Base-by-base conservation (phyloP, 2,113 vertebrate species). In the Myiozetetes cayanensis region DNA sequence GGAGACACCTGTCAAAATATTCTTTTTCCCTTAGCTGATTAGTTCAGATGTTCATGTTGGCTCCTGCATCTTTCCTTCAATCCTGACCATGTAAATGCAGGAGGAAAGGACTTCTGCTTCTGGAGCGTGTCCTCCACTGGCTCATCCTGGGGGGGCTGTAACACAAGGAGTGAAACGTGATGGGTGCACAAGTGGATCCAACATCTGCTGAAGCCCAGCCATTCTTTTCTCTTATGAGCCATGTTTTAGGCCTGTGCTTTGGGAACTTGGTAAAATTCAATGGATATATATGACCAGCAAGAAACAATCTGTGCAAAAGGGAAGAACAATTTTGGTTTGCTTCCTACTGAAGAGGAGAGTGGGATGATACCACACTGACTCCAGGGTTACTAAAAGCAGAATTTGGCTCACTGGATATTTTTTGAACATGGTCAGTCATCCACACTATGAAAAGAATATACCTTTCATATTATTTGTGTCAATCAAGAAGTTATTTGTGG, bases 21-120 rank as follows among this genome's bases (percentile, higher is more conserved):
- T 73, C 58, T 73, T 62, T 63, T 20, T 76, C 37, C 35, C 41
- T 61, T 37, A 53, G 18, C 18, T 72, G 39, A 8, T 46, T 4
- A 50, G 7, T 39, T 65, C n/a, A 46, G n/a, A 8, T 10, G 30
- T 44, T 62, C 31, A 23, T 19, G 15, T 37, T 28, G 43, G 39
- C 10, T 72, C 35, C 30, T 82, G 47, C 24, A 49, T 24, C 14
- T 5, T 14, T 2, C 1, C 61, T 75, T 71, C 31, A 46, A 6
- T 21, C 35, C 33, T 52, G 63, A 43, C 22, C 20, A 10, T 12
- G 6, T 7, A 10, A 16, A 5, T 12, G 14, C 0, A 0, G 16
- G 35, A 85, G 18, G 10, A 43, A 88, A 68, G 79, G 79, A 22
- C 3, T 68, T 28, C 33, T 58, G 65, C 20, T 35, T 33, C 65